phyloP scores from a whole-genome alignment of 2,113 vertebrate genomes.

The Antechinus stuartii region DNA sequence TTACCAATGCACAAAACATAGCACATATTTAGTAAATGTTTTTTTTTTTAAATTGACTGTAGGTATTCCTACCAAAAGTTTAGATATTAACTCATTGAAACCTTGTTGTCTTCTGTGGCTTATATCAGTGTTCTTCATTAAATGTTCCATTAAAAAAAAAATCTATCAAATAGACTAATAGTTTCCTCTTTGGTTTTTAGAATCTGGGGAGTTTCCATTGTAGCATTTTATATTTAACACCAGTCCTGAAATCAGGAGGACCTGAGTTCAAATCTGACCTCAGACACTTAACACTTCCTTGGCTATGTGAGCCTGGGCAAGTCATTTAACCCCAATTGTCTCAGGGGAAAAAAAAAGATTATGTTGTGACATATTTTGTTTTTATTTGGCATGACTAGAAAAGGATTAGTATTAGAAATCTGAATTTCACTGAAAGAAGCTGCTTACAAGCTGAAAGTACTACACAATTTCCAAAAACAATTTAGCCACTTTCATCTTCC shows the following conservation, averaged over 20 bases:
- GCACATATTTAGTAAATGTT: not conserved
- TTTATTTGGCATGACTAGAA: not conserved
- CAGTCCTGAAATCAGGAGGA: too few relatives aligned
- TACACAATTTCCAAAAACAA: not conserved
- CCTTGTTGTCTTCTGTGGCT: not conserved
- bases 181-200: not conserved
- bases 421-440: not conserved
- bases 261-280: too few relatives aligned
- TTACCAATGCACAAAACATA: not conserved
- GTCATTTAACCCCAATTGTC: too few relatives aligned
- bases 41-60: not conserved
- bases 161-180: not conserved
- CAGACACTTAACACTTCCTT: too few relatives aligned
- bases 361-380: not conserved
- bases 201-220: not conserved
- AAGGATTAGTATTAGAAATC: not conserved
- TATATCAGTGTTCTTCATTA: not conserved
- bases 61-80: not conserved
- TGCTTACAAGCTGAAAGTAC: not conserved
- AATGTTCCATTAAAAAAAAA: not conserved
- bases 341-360: not conserved
- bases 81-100: not conserved
- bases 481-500: not conserved
- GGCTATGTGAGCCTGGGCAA: too few relatives aligned
- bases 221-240: not conserved